Base-by-base conservation (phyloP, 1,140 invertebrate species). In the Drosophila bocki region DNA sequence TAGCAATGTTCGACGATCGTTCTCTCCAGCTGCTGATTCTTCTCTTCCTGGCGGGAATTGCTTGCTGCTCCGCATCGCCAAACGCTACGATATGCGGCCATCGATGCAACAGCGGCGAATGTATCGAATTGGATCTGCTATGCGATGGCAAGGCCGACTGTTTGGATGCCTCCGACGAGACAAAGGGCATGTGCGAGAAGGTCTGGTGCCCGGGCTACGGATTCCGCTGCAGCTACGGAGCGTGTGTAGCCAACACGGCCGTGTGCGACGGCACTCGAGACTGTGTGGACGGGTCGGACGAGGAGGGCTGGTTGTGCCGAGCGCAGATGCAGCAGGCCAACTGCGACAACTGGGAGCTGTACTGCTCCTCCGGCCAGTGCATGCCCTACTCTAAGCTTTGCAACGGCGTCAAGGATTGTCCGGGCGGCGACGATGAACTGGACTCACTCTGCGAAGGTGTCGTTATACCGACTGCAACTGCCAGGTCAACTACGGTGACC, bases 251-350 rank as follows among this genome's bases (percentile, higher is more conserved):
- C 35, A 93, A 93, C 15, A 93, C 94, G 59, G 83, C 84, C 2
- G 92, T 92, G 32, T 96, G 95, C 71, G 94, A 97, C 91, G 94
- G 94, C 0, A 76, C 90, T 1, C 82, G 81, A 35, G 94, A 97
- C 64, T 97, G 96, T 86, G 48, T 93, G 0, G 95, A 96, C 78
- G 94, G 94, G 22, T 96, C 96, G 3, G 97, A 97, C 92, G 82
- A 86, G 42, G 35, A 78, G 7, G 11, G 53, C 11, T 80, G 70
- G 75, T 19, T 81, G 17, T 78, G 82, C 26, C 56, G 51, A 11
- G 64, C 77, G 0, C 75, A 79, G 19, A 72, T 72, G 67, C 54
- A 48, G 50, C 60, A 78, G 54, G 77, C 59, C 26, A 79, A 78
- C 39, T 79, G 77, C 33, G 75, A 79, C 37, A 56, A 72, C 22